These are phyloP conservation scores for Mythimna ferrago DNA, from an alignment of 2,888 invertebrate species.

Conservation along the genomic window DNA sequence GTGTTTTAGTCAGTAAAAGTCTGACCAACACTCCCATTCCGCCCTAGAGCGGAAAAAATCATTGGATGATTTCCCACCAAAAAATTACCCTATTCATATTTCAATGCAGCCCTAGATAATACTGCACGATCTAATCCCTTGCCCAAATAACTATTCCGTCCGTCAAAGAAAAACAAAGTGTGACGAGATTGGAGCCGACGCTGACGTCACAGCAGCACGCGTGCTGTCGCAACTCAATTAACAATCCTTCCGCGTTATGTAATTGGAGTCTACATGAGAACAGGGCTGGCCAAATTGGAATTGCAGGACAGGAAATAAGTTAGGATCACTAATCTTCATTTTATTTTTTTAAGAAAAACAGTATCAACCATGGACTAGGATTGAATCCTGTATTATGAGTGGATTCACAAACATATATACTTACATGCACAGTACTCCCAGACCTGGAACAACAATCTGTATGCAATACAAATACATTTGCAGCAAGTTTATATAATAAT, in stretches of 20 bases:
- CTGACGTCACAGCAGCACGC: constrained; percentile 52
- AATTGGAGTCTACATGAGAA: constrained; percentile 61
- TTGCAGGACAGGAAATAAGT: not conserved
- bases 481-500: no score
- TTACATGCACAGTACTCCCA: no score
- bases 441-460: no score
- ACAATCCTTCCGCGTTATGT: constrained; percentile 63
- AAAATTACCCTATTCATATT: not conserved
- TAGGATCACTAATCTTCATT: not conserved
- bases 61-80: no score
- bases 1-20: no score
- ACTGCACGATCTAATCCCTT: not conserved
- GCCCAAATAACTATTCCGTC: not conserved
- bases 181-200: constrained; percentile 43
- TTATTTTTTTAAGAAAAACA: no score
- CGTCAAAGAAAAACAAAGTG: constrained; percentile 34
- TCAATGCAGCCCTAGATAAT: not conserved
- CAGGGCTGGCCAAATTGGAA: constrained; percentile 47
- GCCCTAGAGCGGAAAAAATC: no score
- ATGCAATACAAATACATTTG: no score
- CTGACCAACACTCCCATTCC: no score
- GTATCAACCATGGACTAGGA: no score
- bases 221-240: constrained; percentile 62
- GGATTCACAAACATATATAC: no score
- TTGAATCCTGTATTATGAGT: no score